A percentile compares a stretch with the other conserved stretches of the same genome.
Conservation (phyloP, 2,888 invertebrate genomes). For the Megastigmus dorsalis region DNA sequence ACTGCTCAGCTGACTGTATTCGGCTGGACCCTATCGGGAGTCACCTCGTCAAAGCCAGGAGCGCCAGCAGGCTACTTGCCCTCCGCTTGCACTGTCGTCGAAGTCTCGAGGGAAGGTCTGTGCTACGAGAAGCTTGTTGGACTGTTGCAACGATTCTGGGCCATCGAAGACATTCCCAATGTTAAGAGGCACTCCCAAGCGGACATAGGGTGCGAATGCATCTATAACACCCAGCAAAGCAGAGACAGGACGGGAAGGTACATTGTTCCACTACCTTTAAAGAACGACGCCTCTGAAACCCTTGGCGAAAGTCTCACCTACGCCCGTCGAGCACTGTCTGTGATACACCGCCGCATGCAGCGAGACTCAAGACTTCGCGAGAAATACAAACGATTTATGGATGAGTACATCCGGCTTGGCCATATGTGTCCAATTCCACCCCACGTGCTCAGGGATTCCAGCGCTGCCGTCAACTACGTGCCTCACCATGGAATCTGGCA, state of each 20-base stretch:
- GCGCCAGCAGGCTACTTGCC: no score
- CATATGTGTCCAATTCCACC: neutral
- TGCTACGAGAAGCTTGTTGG: no score
- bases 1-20: no score
- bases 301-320: neutral
- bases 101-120: no score
- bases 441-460: neutral
- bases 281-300: neutral
- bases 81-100: no score
- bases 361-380: neutral
- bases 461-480: no score
- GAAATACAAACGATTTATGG: neutral
- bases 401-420: neutral
- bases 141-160: no score
- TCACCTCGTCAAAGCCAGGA: no score
- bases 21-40: no score
- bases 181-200: neutral
- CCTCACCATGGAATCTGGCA: conserved; percentile 6
- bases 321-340: neutral
- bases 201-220: neutral
- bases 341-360: neutral
- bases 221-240: neutral
- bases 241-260: neutral
- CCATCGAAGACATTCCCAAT: neutral
- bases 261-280: neutral